Conservation (phyloP, 2,797 vertebrate species). For the Melanotaenia trifasciata region DNA sequence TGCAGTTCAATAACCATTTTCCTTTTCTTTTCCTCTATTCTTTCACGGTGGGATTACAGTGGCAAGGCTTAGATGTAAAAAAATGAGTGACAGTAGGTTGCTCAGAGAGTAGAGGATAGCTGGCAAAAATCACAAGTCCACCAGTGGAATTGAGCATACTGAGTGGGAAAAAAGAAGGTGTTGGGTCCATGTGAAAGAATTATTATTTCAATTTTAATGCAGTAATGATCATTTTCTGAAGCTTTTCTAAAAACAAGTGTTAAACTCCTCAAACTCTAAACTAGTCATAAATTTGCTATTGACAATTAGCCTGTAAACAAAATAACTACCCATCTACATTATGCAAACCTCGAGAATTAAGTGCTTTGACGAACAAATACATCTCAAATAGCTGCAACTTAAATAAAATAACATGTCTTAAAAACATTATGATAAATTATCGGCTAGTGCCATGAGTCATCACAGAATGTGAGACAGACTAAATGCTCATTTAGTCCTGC, state of each 20-base stretch:
- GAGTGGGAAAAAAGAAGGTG: conserved; percentile 7
- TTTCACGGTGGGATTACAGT: conserved; percentile 51
- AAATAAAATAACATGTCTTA: neutral
- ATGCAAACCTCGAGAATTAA: neutral
- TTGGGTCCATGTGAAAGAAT: conserved; percentile 16
- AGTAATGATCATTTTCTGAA: conserved; percentile 12
- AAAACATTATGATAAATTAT: neutral
- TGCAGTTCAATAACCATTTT: conserved; percentile 54
- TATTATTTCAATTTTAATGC: neutral
- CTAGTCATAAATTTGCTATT: no score
- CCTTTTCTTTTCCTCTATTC: conserved; percentile 42
- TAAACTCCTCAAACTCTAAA: neutral
- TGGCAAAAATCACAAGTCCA: conserved; percentile 47
- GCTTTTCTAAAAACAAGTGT: conserved; percentile 4
- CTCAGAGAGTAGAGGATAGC: conserved; percentile 22
- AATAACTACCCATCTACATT: neutral
- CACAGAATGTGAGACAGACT: neutral
- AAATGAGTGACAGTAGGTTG: conserved; percentile 48
- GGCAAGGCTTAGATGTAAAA: conserved; percentile 28
- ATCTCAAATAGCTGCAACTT: neutral
- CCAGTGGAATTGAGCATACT: conserved; percentile 33
- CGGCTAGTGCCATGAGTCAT: neutral
- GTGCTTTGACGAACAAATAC: neutral
- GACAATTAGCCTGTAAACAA: neutral
- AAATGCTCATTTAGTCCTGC: neutral